Evolutionary conservation across 2,888 invertebrate species (phyloP), one percentile per base, ranked within the genome.

Genomic region (Sinohyriopsis cumingii): DNA sequence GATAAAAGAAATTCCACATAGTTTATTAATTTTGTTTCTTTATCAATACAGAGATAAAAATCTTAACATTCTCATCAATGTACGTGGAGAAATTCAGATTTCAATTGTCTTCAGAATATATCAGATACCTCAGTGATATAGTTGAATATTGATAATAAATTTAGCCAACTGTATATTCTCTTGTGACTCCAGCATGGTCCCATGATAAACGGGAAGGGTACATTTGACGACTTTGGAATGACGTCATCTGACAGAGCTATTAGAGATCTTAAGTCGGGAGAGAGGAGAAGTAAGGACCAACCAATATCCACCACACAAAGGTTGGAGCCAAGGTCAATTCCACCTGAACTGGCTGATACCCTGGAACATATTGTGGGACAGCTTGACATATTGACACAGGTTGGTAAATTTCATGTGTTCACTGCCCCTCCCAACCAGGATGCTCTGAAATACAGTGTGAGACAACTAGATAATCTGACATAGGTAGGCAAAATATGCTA

Each of bases 361-460:
- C 82, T 90, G 75, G 88, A 90, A 72, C 88, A 89, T 68, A 89
- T 90, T 65, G 89, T 90, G 4, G 87, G 89, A 9, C 90, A 90
- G 77, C 80, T 90, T 57, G 90, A 90, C 76, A 88, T 90, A 55
- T 80, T 90, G 20, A 90, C 90, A 65, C 89, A 90, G 87, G 90
- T 90, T 78, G 25, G 67, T 56, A 1, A 57, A 25, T 65, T n/a
- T 67, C 24, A 24, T 65, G 33, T 19, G 63, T 28, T n/a, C n/a
- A 45, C 3, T 15, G 15, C 45, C 15, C 45, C 45, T 15, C 45
- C 3, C 12, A 12, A 15, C 45, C 45, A 15, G 45, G 15, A 15
- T 45, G 15, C 22, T 63, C 63, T 63, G 12, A 19, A 57, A 19
- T 7, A n/a, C 56, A 33, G 19, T 56, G 22, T 56, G 28, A 33